Conservation (phyloP, 2,797 vertebrate genomes). For the Furcifer pardalis region DNA sequence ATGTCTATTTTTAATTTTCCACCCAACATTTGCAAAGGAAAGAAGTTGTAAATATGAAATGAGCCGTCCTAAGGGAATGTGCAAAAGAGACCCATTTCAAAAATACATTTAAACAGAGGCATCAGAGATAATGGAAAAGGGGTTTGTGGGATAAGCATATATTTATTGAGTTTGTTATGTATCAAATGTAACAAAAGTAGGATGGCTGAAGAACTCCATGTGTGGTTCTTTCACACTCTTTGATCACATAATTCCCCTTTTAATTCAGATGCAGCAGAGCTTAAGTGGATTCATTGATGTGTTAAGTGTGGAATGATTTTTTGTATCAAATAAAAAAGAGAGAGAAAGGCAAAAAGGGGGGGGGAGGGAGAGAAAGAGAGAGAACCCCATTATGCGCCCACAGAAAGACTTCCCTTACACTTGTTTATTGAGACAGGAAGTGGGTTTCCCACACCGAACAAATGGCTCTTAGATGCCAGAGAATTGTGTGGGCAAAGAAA, state of each 20-base stretch:
- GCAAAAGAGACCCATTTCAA: slow-evolving; percentile 51
- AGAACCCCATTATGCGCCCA: slow-evolving; percentile 83
- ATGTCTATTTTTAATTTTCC: neutral
- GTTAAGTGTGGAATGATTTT: slow-evolving; percentile 89
- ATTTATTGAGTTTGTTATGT: slow-evolving; percentile 82
- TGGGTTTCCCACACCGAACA: slow-evolving; percentile 89
- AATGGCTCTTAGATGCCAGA: slow-evolving; percentile 76
- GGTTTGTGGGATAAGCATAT: slow-evolving; percentile 78
- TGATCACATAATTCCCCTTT: slow-evolving; percentile 89
- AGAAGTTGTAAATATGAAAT: slow-evolving; percentile 34
- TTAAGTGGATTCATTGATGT: slow-evolving; percentile 88
- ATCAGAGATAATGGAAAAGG: slow-evolving; percentile 75
- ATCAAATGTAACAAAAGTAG: slow-evolving; percentile 82
- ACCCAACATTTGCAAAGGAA: slow-evolving; percentile 45
- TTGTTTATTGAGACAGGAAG: slow-evolving; percentile 89
- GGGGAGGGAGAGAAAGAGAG: slow-evolving; percentile 64
- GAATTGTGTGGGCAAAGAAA: slow-evolving; percentile 74
- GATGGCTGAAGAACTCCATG: slow-evolving; percentile 81
- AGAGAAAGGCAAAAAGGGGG: slow-evolving; percentile 5
- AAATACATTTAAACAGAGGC: slow-evolving; percentile 71
- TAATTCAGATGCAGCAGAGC: slow-evolving; percentile 88
- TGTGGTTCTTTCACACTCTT: slow-evolving; percentile 88
- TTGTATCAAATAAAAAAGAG: slow-evolving; percentile 78
- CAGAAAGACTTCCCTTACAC: slow-evolving; percentile 77
- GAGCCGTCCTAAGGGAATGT: slow-evolving; percentile 18